Percentiles rank a stretch among this genome's conserved stretches.
phyloP scores from a whole-genome alignment of 2,113 vertebrate genomes.

The Chionomys nivalis region DNA sequence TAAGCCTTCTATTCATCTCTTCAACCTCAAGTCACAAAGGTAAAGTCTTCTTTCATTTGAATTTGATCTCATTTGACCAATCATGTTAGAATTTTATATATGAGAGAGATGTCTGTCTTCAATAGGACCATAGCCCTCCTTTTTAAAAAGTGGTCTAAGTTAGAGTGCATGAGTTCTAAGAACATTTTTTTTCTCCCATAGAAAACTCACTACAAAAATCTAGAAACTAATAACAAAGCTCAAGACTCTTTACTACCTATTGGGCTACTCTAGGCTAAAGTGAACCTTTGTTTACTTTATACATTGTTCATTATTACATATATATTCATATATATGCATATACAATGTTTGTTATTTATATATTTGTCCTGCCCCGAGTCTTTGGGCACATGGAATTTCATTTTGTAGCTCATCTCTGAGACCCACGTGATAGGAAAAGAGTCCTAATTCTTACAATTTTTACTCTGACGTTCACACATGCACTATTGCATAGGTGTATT shows the following conservation, averaged over 20 bases:
- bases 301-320: too few species aligned
- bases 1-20: not conserved
- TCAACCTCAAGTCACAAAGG: too few species aligned
- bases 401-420: not conserved
- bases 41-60: not conserved
- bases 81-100: not conserved
- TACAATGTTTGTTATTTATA: not conserved
- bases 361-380: not conserved
- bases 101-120: not conserved
- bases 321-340: too few species aligned
- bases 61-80: not conserved
- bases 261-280: not conserved
- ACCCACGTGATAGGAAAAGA: not conserved
- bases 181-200: not conserved
- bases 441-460: too few species aligned
- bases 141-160: not conserved
- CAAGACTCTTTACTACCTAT: conserved; percentile 2
- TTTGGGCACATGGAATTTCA: not conserved
- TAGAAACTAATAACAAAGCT: conserved; percentile 2
- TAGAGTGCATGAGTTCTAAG: not conserved
- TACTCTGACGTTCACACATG: not conserved
- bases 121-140: not conserved
- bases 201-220: not conserved
- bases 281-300: not conserved
- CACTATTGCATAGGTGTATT: not conserved